Percentiles rank a stretch among this genome's conserved stretches.
These are phyloP conservation scores for Vanessa cardui DNA, from an alignment of 2,888 invertebrate species.

Conservation along the genomic window DNA sequence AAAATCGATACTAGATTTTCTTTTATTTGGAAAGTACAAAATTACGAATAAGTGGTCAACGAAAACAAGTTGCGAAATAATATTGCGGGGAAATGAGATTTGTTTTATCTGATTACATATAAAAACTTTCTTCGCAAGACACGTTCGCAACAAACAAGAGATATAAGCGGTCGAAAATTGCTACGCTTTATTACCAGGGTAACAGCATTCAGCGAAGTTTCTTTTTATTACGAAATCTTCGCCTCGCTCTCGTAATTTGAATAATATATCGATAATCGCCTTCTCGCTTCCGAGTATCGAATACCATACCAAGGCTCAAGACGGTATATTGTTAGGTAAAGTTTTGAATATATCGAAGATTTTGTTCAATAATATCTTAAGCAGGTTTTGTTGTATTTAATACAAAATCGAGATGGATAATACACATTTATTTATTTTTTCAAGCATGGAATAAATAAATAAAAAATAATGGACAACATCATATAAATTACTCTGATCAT, in stretches of 20 bases:
- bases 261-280: conserved; percentile 48
- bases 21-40: conserved; percentile 14
- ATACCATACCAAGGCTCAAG: conserved; percentile 4
- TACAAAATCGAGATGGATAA: background rate
- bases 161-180: conserved; percentile 54
- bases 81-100: conserved; percentile 50
- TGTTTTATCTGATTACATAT: conserved; percentile 50
- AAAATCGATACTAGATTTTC: background rate
- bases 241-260: conserved; percentile 47
- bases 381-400: background rate
- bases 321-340: conserved; percentile 1
- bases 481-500: too few species aligned
- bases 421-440: too few species aligned
- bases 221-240: conserved; percentile 50
- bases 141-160: conserved; percentile 51
- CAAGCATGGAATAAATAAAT: too few species aligned
- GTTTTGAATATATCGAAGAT: conserved; percentile 1
- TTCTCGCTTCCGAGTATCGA: conserved; percentile 22
- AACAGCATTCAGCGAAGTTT: conserved; percentile 45
- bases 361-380: background rate
- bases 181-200: conserved; percentile 50
- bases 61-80: conserved; percentile 41
- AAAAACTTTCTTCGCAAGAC: conserved; percentile 45
- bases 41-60: conserved; percentile 27
- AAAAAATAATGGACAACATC: too few species aligned